Evolutionary conservation across 2,113 vertebrate genomes (phyloP).

Genomic region (Panurus biarmicus): DNA sequence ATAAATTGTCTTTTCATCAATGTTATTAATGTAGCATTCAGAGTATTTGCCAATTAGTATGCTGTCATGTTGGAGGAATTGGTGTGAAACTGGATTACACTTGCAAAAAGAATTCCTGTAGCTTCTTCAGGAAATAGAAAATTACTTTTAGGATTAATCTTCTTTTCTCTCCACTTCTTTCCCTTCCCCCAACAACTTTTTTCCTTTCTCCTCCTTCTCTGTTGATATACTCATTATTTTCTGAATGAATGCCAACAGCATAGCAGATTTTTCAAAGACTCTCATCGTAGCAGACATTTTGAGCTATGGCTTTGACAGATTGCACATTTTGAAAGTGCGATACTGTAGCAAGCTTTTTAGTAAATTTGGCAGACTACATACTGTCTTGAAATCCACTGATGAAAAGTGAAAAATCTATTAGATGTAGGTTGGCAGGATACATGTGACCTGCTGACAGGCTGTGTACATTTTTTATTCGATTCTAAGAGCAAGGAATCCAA

Average conservation of each 20-base stretch:
- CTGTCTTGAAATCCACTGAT: conserved; percentile 62
- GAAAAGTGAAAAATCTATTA: conserved; percentile 69
- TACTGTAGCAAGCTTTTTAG: conserved; percentile 55
- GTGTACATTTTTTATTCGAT: conserved; percentile 45
- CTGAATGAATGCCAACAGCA: conserved; percentile 16
- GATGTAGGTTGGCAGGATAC: conserved; percentile 64
- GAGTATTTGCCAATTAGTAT: neutral
- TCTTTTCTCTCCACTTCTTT: neutral
- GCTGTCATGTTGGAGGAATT: neutral
- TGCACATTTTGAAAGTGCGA: conserved; percentile 52
- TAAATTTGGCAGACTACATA: conserved; percentile 62
- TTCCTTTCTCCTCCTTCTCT: neutral
- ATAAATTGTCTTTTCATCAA: conserved; percentile 25
- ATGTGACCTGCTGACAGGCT: conserved; percentile 66
- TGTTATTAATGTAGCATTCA: neutral
- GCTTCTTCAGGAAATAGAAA: neutral
- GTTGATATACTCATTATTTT: conserved; percentile 46
- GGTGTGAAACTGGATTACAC: neutral
- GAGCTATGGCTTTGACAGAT: conserved; percentile 52
- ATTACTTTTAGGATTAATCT: neutral
- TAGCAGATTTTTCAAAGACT: conserved; percentile 34
- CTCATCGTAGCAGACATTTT: conserved; percentile 10
- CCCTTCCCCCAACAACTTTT: neutral
- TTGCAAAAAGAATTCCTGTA: neutral
- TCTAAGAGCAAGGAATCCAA: conserved; percentile 37